Evolutionary conservation across 1,140 invertebrate genomes (phyloP), one percentile per base, ranked within the genome.

Genomic region (Nebria ingens): DNA sequence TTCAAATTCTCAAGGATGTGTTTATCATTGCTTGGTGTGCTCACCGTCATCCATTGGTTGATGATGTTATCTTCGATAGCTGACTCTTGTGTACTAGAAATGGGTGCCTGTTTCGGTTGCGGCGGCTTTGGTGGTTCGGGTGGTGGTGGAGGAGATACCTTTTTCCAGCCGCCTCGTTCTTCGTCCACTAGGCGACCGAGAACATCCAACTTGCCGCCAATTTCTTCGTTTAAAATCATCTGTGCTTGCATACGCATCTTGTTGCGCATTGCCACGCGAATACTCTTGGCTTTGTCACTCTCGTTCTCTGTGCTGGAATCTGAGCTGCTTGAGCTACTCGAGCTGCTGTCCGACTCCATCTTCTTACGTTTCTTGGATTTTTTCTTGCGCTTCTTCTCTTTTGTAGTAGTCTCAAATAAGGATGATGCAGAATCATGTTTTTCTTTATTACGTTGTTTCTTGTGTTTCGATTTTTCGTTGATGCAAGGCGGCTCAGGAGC

Each of bases 211-310:
- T 60, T 62, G 51, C 52, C 59, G 11, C 70, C 65, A 38, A 75
- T 69, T 50, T 76, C 73, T 38, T 78, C 73, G 21, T 75, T 72
- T 52, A 73, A 63, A 51, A 73, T 74, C 2, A 70, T 70, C 50
- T 74, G 70, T 4, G 70, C 67, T 49, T 71, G 64, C 4, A 62
- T 58, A 62, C 68, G 75, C 56, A 74, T 73, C 54, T 82, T 80
- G 56, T 85, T 85, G 19, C 83, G 71, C 83, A 85, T 85, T 1
- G 80, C 75, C 0, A 85, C 81, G 1, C 81, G 73, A 61, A 84
- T 83, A 50, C 82, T 84, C 38, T 76, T 75, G 1, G 77, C 77
- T 51, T 68, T 73, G 58, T 81, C 79, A 6, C 70, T 71, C 6
- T 61, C 59, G 1, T 71, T 66, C 21, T 75, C 73, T 17, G 68